phyloP scores from a whole-genome alignment of 2,113 vertebrate species.

The Cnemophilus loriae region DNA sequence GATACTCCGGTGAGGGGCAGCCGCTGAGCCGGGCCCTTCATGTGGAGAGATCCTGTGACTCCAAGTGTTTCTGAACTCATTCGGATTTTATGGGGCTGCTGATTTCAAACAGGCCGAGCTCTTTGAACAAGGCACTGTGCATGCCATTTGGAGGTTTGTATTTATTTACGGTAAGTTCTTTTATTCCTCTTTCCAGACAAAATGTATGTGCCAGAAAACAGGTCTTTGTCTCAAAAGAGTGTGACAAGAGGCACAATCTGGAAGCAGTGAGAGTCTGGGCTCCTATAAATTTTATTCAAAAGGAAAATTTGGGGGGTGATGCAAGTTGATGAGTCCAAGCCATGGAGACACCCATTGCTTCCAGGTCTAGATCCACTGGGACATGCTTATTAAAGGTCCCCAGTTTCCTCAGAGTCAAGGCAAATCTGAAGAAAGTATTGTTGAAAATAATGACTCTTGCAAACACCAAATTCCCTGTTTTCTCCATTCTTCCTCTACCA shows the following conservation, averaged over 20 bases:
- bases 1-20: neutral
- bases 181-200: neutral
- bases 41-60: neutral
- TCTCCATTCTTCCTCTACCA: neutral
- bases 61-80: neutral
- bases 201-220: neutral
- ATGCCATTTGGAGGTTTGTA: neutral
- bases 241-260: neutral
- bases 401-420: neutral
- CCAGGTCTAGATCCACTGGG: neutral
- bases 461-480: neutral
- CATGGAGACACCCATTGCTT: neutral
- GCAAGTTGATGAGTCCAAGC: neutral
- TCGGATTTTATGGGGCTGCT: slow-evolving; percentile 29
- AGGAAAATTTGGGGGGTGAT: neutral
- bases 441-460: neutral
- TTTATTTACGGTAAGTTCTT: neutral
- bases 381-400: neutral
- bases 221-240: neutral
- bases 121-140: slow-evolving; percentile 34
- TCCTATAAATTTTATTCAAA: neutral
- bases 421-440: neutral
- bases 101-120: slow-evolving; percentile 50
- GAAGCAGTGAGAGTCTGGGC: neutral
- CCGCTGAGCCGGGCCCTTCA: neutral